These are phyloP conservation scores for Euzophera pinguis DNA, from an alignment of 2,888 invertebrate genomes.

Conservation along the genomic window DNA sequence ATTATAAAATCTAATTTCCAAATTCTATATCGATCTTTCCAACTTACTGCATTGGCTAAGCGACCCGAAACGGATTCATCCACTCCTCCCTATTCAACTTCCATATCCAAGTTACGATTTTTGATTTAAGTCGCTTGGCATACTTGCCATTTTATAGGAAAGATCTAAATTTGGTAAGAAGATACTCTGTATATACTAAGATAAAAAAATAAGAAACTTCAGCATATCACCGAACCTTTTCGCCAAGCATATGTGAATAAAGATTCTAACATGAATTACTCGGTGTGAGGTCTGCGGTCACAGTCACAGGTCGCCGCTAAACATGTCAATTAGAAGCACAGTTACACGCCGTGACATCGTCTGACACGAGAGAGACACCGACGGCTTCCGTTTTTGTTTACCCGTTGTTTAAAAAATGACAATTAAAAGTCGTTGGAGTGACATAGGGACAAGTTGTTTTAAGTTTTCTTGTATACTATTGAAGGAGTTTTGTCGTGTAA, in stretches of 20 bases:
- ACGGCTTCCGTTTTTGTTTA: slow-evolving; percentile 2
- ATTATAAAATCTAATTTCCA: too few relatives aligned
- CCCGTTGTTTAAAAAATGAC: neutral
- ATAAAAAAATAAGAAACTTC: neutral
- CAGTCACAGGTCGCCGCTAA: slow-evolving; percentile 41
- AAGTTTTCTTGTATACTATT: too few relatives aligned
- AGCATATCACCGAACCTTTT: neutral
- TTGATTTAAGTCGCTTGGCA: too few relatives aligned
- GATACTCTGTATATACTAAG: too few relatives aligned
- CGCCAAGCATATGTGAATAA: neutral
- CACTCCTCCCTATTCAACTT: too few relatives aligned
- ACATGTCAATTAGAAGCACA: slow-evolving; percentile 47
- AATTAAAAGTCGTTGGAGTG: neutral
- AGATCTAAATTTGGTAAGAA: too few relatives aligned
- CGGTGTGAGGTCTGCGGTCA: slow-evolving; percentile 21
- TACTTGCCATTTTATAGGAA: too few relatives aligned
- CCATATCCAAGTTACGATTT: too few relatives aligned
- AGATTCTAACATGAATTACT: neutral
- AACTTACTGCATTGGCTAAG: too few relatives aligned
- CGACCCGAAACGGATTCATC: too few relatives aligned
- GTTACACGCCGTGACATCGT: slow-evolving; percentile 18
- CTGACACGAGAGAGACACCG: slow-evolving; percentile 3
- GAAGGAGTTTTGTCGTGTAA: too few relatives aligned
- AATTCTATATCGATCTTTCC: too few relatives aligned
- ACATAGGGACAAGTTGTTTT: neutral